Evolutionary conservation across 2,113 vertebrate genomes (phyloP).

Genomic region (Kryptolebias marmoratus): DNA sequence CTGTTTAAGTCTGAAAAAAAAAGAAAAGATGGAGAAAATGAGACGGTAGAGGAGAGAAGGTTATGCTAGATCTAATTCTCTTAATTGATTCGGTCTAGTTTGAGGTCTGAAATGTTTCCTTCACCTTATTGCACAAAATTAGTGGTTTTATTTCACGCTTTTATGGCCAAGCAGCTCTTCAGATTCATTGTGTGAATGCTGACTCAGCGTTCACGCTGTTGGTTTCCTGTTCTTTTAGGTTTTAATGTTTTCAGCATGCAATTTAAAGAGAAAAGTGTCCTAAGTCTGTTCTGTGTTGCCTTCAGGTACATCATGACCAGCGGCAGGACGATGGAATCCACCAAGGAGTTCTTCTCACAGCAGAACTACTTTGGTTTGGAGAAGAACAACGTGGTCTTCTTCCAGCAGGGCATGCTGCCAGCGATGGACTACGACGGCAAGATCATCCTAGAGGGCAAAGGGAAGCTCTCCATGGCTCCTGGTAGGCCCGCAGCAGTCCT

Average conservation of each 20-base stretch:
- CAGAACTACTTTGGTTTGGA: conserved; percentile 90
- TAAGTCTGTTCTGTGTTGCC: background rate
- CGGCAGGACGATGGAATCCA: conserved; percentile 91
- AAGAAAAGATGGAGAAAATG: background rate
- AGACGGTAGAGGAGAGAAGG: no score
- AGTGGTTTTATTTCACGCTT: no score
- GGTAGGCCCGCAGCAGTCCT: conserved; percentile 72
- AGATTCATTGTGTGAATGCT: no score
- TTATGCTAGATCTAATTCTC: no score
- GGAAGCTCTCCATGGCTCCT: conserved; percentile 94
- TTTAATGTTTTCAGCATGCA: background rate
- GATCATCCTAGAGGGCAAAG: conserved; percentile 91
- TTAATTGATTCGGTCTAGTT: no score
- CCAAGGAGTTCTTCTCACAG: conserved; percentile 88
- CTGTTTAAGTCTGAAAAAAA: background rate
- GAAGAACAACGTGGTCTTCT: conserved; percentile 88
- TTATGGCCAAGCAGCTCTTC: no score
- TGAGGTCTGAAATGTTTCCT: no score
- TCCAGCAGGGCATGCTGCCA: conserved; percentile 98
- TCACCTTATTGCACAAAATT: no score
- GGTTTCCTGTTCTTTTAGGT: background rate
- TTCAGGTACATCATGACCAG: conserved; percentile 99
- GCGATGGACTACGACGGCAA: conserved; percentile 93
- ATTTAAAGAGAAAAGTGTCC: background rate
- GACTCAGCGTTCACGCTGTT: no score